Percentiles rank a stretch among this genome's conserved stretches.
These are phyloP conservation scores for Melanitta fusca DNA, from an alignment of 2,797 vertebrate species.

Conservation along the genomic window DNA sequence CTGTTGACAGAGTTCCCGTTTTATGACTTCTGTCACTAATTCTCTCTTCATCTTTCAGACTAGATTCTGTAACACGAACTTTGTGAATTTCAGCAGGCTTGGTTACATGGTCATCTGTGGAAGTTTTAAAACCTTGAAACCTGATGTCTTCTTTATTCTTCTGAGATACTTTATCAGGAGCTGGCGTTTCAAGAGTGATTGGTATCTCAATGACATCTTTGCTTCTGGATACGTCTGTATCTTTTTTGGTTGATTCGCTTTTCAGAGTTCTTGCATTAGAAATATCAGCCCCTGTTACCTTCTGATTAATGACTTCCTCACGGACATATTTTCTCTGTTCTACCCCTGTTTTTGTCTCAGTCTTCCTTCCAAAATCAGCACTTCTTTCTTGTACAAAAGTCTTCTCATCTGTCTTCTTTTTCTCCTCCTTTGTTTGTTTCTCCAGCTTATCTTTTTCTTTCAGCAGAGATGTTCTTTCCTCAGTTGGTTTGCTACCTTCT, in stretches of 20 bases:
- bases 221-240: background rate
- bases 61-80: background rate
- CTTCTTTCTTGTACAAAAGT: slow-evolving; percentile 25
- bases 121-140: background rate
- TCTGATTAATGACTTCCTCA: slow-evolving; percentile 20
- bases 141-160: background rate
- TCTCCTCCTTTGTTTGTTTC: slow-evolving; percentile 13
- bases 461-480: slow-evolving; percentile 25
- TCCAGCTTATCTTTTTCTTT: slow-evolving; percentile 45
- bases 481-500: slow-evolving; percentile 7
- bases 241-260: slow-evolving; percentile 1
- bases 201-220: slow-evolving; percentile 59
- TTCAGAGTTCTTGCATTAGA: background rate
- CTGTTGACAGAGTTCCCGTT: slow-evolving; percentile 36
- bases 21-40: background rate
- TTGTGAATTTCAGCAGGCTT: background rate
- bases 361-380: slow-evolving; percentile 41
- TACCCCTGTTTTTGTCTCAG: background rate
- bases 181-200: slow-evolving; percentile 27
- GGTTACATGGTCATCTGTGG: background rate
- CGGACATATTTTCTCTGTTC: slow-evolving; percentile 10
- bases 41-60: background rate
- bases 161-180: background rate
- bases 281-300: slow-evolving; percentile 67
- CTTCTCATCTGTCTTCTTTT: slow-evolving; percentile 38